A percentile compares a stretch with the other conserved stretches of the same genome.
Conservation (phyloP, 2,797 vertebrate species). For the Gymnopithys bicolor region DNA sequence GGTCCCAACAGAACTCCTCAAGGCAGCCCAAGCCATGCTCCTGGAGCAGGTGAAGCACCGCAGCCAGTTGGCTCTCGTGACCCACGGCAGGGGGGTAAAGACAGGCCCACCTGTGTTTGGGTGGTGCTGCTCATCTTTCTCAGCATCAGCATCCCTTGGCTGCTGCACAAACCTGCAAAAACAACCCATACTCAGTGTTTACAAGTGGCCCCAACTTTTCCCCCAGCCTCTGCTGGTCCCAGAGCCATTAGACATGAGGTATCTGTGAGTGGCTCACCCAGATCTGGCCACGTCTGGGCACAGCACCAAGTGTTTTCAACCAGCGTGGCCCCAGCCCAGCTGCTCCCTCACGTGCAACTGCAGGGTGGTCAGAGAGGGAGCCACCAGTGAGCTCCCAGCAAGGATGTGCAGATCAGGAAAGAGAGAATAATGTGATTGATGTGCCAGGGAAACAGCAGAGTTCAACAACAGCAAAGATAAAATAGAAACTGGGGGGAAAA, state of each 20-base stretch:
- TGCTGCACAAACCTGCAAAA: not conserved
- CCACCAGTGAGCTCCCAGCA: not conserved
- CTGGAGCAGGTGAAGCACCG: not conserved
- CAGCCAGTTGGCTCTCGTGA: accelerated
- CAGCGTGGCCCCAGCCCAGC: not conserved
- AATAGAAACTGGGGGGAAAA: not conserved
- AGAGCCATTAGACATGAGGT: accelerated
- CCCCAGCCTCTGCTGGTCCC: not conserved
- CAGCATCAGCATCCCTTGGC: not conserved
- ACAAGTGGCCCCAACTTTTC: not conserved
- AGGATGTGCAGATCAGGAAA: not conserved
- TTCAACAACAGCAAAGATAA: not conserved
- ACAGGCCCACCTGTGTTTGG: not conserved
- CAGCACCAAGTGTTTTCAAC: not conserved
- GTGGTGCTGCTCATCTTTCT: not conserved
- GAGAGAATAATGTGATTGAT: not conserved
- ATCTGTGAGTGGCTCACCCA: not conserved
- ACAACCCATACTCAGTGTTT: not conserved
- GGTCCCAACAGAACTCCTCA: accelerated
- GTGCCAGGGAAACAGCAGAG: not conserved
- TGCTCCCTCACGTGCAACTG: not conserved
- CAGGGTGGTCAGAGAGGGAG: accelerated
- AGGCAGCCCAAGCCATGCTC: not conserved
- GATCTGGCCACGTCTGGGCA: not conserved
- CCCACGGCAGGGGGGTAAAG: accelerated